Conservation (phyloP, 2,113 vertebrate genomes). For the Pygathrix nemaeus region DNA sequence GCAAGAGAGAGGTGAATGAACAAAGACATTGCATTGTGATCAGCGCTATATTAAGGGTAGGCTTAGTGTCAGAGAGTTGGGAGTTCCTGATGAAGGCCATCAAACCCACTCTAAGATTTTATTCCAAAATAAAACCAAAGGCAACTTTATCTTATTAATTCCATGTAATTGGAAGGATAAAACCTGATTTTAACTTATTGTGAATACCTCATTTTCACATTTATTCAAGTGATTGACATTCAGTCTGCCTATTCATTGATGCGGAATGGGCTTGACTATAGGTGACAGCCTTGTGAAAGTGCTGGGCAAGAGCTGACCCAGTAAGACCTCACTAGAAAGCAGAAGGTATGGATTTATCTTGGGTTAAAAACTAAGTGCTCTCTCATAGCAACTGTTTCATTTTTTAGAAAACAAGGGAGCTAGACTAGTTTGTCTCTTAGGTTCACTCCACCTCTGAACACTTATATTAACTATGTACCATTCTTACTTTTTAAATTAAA, state of each 20-base stretch:
- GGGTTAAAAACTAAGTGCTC: neutral
- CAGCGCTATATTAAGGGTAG: neutral
- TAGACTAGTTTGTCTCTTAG: neutral
- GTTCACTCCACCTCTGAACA: neutral
- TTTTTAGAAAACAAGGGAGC: neutral
- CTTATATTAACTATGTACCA: neutral
- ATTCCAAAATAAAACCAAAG: neutral
- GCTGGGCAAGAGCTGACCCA: neutral
- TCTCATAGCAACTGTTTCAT: neutral
- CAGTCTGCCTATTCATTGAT: neutral
- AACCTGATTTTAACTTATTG: neutral
- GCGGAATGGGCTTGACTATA: neutral
- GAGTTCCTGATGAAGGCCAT: neutral
- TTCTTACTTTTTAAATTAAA: neutral
- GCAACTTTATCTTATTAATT: constrained; percentile 5
- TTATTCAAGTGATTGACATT: neutral
- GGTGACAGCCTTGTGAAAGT: neutral
- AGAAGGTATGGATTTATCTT: neutral
- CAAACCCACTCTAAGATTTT: neutral
- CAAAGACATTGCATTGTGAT: neutral
- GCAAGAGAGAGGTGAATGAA: neutral
- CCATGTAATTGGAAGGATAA: neutral
- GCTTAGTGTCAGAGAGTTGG: neutral
- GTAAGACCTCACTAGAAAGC: neutral
- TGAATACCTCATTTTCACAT: neutral